Evolutionary conservation across 1,140 invertebrate genomes (phyloP), one percentile per base, ranked within the genome.

Genomic region (Sarcophaga peregrina): DNA sequence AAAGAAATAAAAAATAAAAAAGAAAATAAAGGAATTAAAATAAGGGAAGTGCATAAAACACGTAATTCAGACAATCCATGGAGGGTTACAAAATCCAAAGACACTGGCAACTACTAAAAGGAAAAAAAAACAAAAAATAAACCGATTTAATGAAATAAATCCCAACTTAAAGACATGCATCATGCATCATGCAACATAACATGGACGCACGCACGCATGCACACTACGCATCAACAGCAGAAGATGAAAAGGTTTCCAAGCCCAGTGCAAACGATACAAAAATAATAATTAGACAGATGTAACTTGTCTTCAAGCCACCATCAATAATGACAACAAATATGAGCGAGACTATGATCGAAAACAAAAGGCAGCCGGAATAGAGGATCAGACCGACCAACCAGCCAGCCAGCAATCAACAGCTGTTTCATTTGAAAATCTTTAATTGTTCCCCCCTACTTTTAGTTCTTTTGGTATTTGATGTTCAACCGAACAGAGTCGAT

Each of bases 111-210:
- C 52, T 15, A 58, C 13, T 11, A 15, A 68, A 17, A 15, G 20
- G 58, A 8, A 20, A 68, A 68, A 68, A 11, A 68, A 68, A 68
- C 17, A 68, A 20, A 68, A 68, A 68, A 25, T 20, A 68, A 68
- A 68, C 58, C 58, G 58, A 68, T 68, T 68, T 68, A 17, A 68
- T 68, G 58, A 17, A 68, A 68, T 68, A 68, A 68, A 68, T 68
- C 58, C 58, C 58, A 17, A 17, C 58, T 20, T 68, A 68, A 68
- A 68, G 20, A n/a, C n/a, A n/a, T n/a, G n/a, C n/a, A n/a, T n/a
- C 52, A 15, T 58, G 52, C 52, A 58, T 3, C 52, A 58, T 68
- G 58, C 58, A 68, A 68, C 58, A 58, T 15, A 58, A 68, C 58
- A 68, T 68, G 20, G 20, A 68, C 17, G 20, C 5, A 68, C 58